Base-by-base conservation (phyloP, 2,888 invertebrate genomes). In the Spodoptera picta region DNA sequence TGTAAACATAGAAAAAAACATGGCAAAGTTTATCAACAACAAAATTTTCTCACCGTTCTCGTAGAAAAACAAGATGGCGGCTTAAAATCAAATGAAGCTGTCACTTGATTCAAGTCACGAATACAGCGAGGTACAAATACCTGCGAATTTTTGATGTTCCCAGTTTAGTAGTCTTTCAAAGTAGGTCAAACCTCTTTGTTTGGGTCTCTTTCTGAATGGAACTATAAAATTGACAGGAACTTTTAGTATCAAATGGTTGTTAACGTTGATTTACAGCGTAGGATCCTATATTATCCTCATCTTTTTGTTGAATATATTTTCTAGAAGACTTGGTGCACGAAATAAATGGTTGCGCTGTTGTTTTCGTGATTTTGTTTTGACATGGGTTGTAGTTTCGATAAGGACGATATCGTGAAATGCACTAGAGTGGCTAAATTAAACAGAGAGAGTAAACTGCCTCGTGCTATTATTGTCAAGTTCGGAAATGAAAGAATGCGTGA, bases 51-150 rank as follows among this genome's bases (percentile, higher is more conserved):
- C 36, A 58, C 14, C 51, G 56, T 58, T 50, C 44, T 48, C 45
- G 43, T 7, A 5, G 36, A 74, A 78, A 74, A 78, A 65, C 65
- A 78, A 65, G 50, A 56, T 42, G 54, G 31, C 41, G 7, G 27
- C 43, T 53, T 54, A 49, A 60, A 75, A 61, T 48, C 19, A 55
- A 75, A 75, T 75, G 62, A 65, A 67, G 57, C 66, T 24, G 19
- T 66, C 24, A 11, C 27, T 52, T 24, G 47, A 73, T 73, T 75
- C 72, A 49, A 59, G 65, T 70, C 71, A 75, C 71, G 72, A 45
- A 41, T 14, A 4, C 9, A 5, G 9, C 46, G 64, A 47, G 58
- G 7, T 43, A 42, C 24, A 65, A 73, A 64, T 69, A 75, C 36
- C 36, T 36, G 2, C 60, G 46, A 72, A 75, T 64, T 23, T 46